Evolutionary conservation across 37 sponge, comb jelly and placozoan species (phyloP), one percentile per base, ranked within the genome.

Genomic region (Geodia barretti): DNA sequence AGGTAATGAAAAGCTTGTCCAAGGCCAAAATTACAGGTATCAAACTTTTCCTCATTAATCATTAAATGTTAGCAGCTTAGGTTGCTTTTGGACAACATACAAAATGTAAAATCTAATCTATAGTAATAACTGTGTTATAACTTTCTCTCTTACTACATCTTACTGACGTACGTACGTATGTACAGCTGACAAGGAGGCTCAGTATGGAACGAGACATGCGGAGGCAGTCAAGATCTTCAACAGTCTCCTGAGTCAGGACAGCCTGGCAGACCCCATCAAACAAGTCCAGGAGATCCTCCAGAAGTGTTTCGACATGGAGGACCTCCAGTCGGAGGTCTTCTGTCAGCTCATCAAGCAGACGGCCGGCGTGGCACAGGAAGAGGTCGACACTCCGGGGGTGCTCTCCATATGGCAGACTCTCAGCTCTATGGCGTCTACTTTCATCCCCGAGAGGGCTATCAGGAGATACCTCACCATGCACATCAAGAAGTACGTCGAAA

Each of bases 291-390:
- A 88, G 31, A 81, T 93, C 3, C 76, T 95, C n/a, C 83, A 94
- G 69, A 95, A 87, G 43, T 93, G 90, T 65, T 87, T 84, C 39
- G 96, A 95, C 65, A 79, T 95, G 24, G 77, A 89, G 54, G 93
- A 92, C 29, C 76, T 95, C 7, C 79, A 91, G 33, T 76, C 80
- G 23, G 96, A 95, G 87, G 79, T 98, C 61, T 98, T 91, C 79
- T 91, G 92, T 74, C 98, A 98, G 89, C 88, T 98, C 41, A 91
- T 98, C 73, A 98, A 95, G 74, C 98, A 98, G 86, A 98, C 98
- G 25, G 85, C 88, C 20, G 82, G 88, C 38, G 31, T 86, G 21
- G 41, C 33, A 30, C 71, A 68, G 58, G 80, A 72, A 34, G 83
- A 86, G 19, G 28, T 86, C 58, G 90, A 93, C 62, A 83, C 41